Percentiles rank a stretch among this genome's conserved stretches.
Conservation (phyloP, 2,113 vertebrate genomes). For the Sminthopsis crassicaudata region DNA sequence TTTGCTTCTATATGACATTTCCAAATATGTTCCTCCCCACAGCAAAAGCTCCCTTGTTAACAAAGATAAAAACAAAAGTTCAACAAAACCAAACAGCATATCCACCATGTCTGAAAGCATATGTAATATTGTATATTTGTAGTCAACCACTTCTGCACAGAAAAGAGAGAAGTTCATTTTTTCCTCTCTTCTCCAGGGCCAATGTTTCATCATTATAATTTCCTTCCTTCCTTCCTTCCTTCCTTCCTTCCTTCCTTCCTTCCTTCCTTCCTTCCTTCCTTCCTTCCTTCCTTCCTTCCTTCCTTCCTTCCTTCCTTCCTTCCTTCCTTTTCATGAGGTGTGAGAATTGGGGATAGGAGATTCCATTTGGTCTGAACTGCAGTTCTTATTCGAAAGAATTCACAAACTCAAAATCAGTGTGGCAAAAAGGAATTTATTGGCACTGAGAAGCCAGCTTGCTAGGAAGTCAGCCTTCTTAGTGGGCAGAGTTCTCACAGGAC, state of each 20-base stretch:
- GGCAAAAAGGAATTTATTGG: no score
- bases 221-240: no score
- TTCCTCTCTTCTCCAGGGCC: neutral
- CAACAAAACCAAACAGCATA: neutral
- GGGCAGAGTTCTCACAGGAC: no score
- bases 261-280: neutral
- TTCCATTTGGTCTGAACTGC: no score
- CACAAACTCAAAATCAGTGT: no score
- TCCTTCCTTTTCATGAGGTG: no score
- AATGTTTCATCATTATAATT: neutral
- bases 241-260: neutral
- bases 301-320: no score
- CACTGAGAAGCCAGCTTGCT: no score
- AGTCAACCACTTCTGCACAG: neutral
- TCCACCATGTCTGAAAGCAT: neutral
- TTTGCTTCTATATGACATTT: neutral
- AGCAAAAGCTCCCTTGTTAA: neutral
- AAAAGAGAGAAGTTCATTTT: neutral
- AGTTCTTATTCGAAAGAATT: no score
- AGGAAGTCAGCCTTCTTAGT: no score
- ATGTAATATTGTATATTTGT: neutral
- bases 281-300: no score
- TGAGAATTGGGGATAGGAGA: no score
- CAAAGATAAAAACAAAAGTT: neutral
- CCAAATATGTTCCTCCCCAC: neutral